Evolutionary conservation across 2,888 invertebrate species (phyloP), one percentile per base, ranked within the genome.

Genomic region (Stenodera caucasica): DNA sequence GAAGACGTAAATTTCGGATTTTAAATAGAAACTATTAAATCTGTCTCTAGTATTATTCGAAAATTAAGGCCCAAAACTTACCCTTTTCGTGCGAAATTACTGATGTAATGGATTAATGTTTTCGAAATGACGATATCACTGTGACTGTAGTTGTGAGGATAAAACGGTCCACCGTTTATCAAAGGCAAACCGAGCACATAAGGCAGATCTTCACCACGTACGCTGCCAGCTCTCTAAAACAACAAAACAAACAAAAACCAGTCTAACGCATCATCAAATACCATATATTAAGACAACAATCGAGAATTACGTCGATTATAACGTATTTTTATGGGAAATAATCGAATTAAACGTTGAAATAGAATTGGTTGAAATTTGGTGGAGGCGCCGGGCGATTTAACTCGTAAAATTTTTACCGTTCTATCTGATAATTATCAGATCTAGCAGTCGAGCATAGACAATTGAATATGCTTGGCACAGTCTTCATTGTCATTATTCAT

Each of bases 51-150:
- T 4, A n/a, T 12, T 49, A n/a, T n/a, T 18, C 12, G 12, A 49
- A 51, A 57, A 18, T n/a, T 7, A 1, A 23, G n/a, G n/a, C n/a
- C n/a, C n/a, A 45, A 45, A n/a, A 63, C 87, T 88, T 84, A 95
- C 95, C 95, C 95, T 65, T 90, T 88, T 80, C 88, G 88, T 64
- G 90, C 91, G 75, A 95, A 96, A 83, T 95, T 95, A 66, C 93
- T 86, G 75, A 95, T 85, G 81, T 92, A 94, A 75, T 90, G 90
- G 72, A 94, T 88, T 78, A 94, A 88, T 37, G 90, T 84, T 75
- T 88, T 88, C 55, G 93, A 90, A 49, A 93, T 87, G 72, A 87
- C 85, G 72, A 88, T 88, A 78, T 95, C 94, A 73, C 86, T 86
- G 69, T 85, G 84, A 32, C 90, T 90, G 82, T 89, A 94, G 82